Conservation (phyloP, 2,888 invertebrate genomes). For the Cistogaster globosa region DNA sequence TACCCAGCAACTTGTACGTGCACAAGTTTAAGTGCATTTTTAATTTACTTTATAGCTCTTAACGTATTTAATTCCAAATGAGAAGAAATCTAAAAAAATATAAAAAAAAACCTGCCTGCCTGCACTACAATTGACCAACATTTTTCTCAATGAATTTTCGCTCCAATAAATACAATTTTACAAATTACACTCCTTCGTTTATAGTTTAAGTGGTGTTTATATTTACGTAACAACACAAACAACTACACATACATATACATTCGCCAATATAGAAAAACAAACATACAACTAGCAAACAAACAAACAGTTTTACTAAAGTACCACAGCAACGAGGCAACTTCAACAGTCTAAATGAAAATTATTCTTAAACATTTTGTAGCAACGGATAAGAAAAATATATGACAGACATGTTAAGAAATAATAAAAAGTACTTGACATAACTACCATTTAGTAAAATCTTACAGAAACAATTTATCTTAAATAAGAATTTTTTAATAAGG, state of each 20-base stretch:
- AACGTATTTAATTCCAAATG: slow-evolving; percentile 38
- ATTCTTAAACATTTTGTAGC: slow-evolving; percentile 45
- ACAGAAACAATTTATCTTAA: slow-evolving; percentile 54
- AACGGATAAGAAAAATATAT: slow-evolving; percentile 4
- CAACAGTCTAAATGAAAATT: slow-evolving; percentile 21
- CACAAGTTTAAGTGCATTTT: slow-evolving; percentile 40
- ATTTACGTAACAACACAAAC: slow-evolving; percentile 45
- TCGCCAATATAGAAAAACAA: background rate
- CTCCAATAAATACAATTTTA: slow-evolving; percentile 79
- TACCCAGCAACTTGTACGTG: slow-evolving; percentile 30
- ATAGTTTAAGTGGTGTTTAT: slow-evolving; percentile 66
- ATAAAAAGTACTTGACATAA: slow-evolving; percentile 60
- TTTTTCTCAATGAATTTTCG: slow-evolving; percentile 82
- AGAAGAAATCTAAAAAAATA: background rate
- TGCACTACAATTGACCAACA: slow-evolving; percentile 77
- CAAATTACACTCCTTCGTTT: slow-evolving; percentile 68
- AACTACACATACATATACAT: slow-evolving; percentile 16
- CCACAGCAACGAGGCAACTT: slow-evolving; percentile 41
- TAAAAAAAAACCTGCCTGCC: background rate
- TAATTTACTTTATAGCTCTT: slow-evolving; percentile 59
- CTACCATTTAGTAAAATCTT: slow-evolving; percentile 22
- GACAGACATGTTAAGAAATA: slow-evolving; percentile 56
- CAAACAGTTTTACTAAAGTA: slow-evolving; percentile 67
- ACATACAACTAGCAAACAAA: slow-evolving; percentile 24
- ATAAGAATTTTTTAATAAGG: slow-evolving; percentile 38